Conservation (phyloP, 1,140 invertebrate species). For the Drosophila parabipectinata region DNA sequence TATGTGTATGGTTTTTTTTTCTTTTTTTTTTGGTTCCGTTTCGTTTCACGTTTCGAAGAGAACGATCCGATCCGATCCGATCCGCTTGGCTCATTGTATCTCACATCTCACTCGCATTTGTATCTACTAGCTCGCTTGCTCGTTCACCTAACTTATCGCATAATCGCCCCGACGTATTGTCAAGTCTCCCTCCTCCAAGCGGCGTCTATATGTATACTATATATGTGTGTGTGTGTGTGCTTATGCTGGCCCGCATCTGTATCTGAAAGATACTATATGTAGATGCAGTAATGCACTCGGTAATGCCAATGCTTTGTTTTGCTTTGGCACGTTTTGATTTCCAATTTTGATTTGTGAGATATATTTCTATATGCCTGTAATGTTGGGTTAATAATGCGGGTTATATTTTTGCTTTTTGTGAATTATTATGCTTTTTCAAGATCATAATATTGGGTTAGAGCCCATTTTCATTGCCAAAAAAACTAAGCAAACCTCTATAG, state of each 20-base stretch:
- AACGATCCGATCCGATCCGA: background rate
- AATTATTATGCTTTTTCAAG: no score
- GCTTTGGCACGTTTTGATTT: constrained; percentile 65
- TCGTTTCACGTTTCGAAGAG: background rate
- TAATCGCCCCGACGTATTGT: constrained; percentile 63
- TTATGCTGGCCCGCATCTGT: constrained; percentile 24
- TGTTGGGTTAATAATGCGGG: constrained; percentile 7
- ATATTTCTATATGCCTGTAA: constrained; percentile 8
- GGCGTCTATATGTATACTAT: constrained; percentile 7
- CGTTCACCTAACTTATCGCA: constrained; percentile 59
- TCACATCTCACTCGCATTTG: background rate
- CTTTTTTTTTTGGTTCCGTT: background rate
- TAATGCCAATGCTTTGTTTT: constrained; percentile 50
- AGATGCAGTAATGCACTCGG: constrained; percentile 42
- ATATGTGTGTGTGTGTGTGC: constrained; percentile 10
- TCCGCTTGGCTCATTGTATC: constrained; percentile 3
- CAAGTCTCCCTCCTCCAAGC: constrained; percentile 12
- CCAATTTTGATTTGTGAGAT: constrained; percentile 18
- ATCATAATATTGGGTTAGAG: no score
- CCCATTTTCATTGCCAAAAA: no score
- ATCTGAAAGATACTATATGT: constrained; percentile 2
- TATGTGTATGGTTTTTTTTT: background rate
- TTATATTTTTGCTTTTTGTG: no score
- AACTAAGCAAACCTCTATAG: no score
- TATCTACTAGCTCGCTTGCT: constrained; percentile 15